Conservation (phyloP, 1,140 invertebrate species). For the Chymomyza costata region DNA sequence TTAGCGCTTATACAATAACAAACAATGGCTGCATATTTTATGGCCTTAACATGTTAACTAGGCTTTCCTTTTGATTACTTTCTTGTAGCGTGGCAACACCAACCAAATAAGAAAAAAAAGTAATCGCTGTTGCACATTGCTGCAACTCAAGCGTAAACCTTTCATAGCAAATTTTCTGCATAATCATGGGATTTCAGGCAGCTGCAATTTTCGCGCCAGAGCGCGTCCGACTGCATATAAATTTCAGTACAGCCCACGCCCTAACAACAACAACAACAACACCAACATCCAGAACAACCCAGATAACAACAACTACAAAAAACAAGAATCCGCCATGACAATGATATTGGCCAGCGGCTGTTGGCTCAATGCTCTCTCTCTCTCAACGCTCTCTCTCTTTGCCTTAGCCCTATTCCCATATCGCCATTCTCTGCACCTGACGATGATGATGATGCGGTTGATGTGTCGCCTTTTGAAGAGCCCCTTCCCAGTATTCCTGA, state of each 20-base stretch:
- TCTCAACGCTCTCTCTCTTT: too few relatives aligned
- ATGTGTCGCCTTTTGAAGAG: constrained; percentile 30
- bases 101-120: constrained; percentile 17
- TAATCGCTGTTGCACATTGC: constrained; percentile 9
- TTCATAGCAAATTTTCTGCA: constrained; percentile 50
- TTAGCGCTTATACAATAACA: too few relatives aligned
- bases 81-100: too few relatives aligned
- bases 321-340: background rate
- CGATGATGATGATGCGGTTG: constrained; percentile 35
- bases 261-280: constrained; percentile 6
- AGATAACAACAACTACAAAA: constrained; percentile 26
- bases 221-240: constrained; percentile 66
- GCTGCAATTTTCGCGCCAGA: constrained; percentile 65
- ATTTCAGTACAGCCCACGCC: constrained; percentile 31
- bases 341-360: constrained; percentile 36
- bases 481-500: too few relatives aligned
- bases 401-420: too few relatives aligned
- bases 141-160: constrained; percentile 36
- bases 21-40: too few relatives aligned
- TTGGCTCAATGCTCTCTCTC: too few relatives aligned
- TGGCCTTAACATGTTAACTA: too few relatives aligned
- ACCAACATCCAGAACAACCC: constrained; percentile 12
- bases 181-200: constrained; percentile 70
- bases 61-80: too few relatives aligned
- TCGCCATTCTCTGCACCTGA: too few relatives aligned